These are phyloP conservation scores for Dendrocincla tyrannina DNA, from an alignment of 2,797 vertebrate species.

Conservation along the genomic window DNA sequence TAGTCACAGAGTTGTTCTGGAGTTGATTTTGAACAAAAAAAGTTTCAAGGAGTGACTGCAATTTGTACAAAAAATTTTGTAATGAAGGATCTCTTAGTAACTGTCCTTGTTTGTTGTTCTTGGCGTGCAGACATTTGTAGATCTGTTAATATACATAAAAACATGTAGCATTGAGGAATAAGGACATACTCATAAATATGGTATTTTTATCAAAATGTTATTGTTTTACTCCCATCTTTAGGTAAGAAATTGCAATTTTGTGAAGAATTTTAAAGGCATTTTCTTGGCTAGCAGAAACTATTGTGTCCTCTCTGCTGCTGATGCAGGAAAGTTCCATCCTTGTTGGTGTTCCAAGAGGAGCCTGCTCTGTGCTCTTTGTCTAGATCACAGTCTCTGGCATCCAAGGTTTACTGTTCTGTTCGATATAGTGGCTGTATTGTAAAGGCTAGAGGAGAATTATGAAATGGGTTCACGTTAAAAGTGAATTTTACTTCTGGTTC, in stretches of 20 bases:
- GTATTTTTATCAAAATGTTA: not conserved
- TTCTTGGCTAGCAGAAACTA: not conserved
- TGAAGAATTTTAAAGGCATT: not conserved
- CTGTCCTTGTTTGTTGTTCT: not conserved
- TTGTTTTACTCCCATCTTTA: not conserved
- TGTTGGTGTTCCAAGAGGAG: not conserved
- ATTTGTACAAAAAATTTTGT: not conserved
- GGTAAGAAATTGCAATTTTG: not conserved
- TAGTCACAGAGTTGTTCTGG: not conserved
- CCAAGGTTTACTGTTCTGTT: not conserved
- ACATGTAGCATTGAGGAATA: not conserved
- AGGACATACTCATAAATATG: not conserved
- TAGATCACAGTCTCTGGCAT: not conserved
- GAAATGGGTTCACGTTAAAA: not conserved
- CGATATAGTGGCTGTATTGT: not conserved
- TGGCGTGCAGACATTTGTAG: not conserved
- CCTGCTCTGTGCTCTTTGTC: not conserved
- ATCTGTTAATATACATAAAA: not conserved
- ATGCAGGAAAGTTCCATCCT: rapidly evolving
- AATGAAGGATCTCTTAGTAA: not conserved
- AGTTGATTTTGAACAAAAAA: not conserved
- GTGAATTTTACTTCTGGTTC: not conserved
- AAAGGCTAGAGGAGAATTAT: not conserved
- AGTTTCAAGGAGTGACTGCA: not conserved
- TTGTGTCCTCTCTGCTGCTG: not conserved